Conservation (phyloP, 2,113 vertebrate species). For the Mus pahari region DNA sequence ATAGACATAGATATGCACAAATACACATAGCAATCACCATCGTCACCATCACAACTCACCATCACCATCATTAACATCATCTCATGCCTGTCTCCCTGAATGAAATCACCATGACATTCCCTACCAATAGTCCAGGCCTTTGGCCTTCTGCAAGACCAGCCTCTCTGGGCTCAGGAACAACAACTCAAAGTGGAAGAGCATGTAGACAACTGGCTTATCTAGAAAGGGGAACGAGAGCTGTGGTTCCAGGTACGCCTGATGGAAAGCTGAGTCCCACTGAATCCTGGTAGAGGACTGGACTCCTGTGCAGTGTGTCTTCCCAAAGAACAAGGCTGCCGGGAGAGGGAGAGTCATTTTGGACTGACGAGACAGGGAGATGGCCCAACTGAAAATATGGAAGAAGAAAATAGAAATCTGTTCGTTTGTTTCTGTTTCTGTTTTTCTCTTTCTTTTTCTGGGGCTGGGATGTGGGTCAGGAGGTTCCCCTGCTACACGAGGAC, state of each 20-base stretch:
- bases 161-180: not conserved
- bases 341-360: not conserved
- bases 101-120: not conserved
- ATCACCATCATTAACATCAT: not conserved
- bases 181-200: not conserved
- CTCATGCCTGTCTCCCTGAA: not conserved
- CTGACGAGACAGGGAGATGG: not conserved
- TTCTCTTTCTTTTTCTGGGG: not conserved
- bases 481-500: not conserved
- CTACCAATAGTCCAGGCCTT: not conserved
- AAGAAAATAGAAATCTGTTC: not conserved
- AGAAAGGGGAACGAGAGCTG: not conserved
- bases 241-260: not conserved
- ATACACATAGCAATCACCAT: not conserved
- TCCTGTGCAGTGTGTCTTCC: not conserved
- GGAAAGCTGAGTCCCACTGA: not conserved
- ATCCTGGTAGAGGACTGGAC: not conserved
- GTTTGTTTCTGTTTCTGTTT: not conserved
- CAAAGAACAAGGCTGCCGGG: not conserved
- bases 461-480: slow-evolving; percentile 27
- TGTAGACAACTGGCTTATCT: not conserved
- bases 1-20: not conserved
- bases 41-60: not conserved
- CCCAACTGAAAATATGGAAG: not conserved
- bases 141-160: not conserved